phyloP scores from a whole-genome alignment of 2,797 vertebrate genomes.

The Microtus agrestis region DNA sequence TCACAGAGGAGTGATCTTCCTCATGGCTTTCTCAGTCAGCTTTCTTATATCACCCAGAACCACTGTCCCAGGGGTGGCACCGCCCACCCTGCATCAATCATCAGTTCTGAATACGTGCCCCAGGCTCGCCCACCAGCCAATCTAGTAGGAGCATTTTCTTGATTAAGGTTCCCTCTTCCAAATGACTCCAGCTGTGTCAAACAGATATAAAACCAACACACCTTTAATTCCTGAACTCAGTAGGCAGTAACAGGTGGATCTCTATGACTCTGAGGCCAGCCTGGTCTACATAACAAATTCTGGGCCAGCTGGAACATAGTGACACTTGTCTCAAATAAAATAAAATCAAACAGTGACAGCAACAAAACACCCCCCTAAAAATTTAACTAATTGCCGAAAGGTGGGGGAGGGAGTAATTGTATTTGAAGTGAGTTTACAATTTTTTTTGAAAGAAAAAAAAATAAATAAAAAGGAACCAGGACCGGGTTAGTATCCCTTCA shows the following conservation, averaged over 20 bases:
- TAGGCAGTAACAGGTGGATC: not conserved
- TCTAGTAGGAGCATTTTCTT: not conserved
- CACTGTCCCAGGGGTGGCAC: not conserved
- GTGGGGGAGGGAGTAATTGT: too few species aligned
- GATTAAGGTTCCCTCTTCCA: not conserved
- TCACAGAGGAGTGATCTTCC: not conserved
- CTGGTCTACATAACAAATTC: not conserved
- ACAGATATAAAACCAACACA: not conserved
- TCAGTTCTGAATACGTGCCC: not conserved
- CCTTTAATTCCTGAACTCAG: not conserved
- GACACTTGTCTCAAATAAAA: not conserved
- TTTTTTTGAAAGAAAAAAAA: too few species aligned
- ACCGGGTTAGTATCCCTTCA: too few species aligned
- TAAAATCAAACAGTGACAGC: not conserved
- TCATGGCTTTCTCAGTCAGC: not conserved
- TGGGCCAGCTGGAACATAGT: not conserved
- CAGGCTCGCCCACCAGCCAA: not conserved
- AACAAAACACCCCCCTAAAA: not conserved
- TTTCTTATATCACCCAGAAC: not conserved
- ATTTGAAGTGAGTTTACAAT: not conserved
- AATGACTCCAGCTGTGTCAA: not conserved
- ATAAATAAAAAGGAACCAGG: too few species aligned
- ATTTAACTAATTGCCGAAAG: not conserved
- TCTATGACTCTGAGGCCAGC: not conserved
- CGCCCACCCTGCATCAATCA: not conserved